Evolutionary conservation across 2,888 invertebrate genomes (phyloP), one percentile per base, ranked within the genome.

Genomic region (Dryobotodes eremita): DNA sequence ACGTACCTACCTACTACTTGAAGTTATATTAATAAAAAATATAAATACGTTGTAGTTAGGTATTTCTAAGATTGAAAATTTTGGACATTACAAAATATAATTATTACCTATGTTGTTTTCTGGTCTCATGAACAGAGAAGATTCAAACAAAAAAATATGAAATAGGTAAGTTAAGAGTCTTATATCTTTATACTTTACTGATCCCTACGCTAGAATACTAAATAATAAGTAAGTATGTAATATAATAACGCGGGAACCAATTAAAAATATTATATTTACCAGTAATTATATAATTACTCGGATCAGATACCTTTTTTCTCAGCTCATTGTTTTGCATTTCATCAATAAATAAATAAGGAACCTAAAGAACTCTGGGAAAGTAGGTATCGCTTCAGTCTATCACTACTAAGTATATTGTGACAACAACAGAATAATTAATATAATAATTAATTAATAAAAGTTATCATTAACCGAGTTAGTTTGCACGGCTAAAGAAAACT

Each of bases 311-410:
- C 0, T 10, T 15, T 62, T 59, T 7, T 59, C 50, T 46, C 73
- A 26, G 20, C 20, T 65, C n/a, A 80, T 65, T 79, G 46, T 73
- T 59, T 65, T 36, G 15, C 1, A 1, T 31, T 42, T 53, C n/a
- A 80, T 53, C 20, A 57, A 42, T 57, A 42, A 31, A 72, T 57
- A 50, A 79, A 42, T 71, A 42, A 11, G 57, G 48, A 79, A 36
- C 2, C 13, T 65, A 65, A 80, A 73, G 8, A 59, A 59, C 66
- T 66, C 80, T 79, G 59, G 53, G 65, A 59, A 65, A 74, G 10
- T n/a, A n/a, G n/a, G n/a, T 10, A 55, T 55, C 31, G 17, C 8
- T 61, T n/a, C 46, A 15, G 50, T 65, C 8, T 64, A 57, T 57
- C 26, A 42, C 46, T 53, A 31, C 20, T 46, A 46, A 17, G 11